Conservation (phyloP, 2,113 vertebrate genomes). For the Brachypodius melanocephalos region DNA sequence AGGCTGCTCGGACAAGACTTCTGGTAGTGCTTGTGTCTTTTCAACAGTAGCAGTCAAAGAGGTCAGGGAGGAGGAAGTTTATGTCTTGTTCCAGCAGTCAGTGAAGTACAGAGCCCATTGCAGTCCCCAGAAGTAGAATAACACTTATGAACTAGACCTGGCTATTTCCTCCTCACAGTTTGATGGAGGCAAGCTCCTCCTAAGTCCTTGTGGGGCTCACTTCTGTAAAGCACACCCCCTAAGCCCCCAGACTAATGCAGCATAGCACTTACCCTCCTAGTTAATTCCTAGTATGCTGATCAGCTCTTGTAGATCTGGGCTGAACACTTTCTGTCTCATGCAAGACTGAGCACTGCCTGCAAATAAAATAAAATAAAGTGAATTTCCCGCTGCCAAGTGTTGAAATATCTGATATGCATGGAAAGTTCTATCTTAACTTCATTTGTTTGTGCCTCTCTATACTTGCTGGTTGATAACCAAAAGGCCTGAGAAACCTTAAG, state of each 20-base stretch:
- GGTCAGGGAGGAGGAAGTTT: neutral
- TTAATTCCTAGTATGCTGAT: slow-evolving; percentile 15
- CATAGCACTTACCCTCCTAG: neutral
- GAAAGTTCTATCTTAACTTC: neutral
- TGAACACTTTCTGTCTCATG: neutral
- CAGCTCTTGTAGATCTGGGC: neutral
- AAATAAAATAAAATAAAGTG: neutral
- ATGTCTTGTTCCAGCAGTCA: neutral
- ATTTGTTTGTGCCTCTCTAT: neutral
- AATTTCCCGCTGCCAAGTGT: neutral
- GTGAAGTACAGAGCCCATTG: neutral
- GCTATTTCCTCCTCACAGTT: neutral
- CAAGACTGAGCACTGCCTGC: neutral
- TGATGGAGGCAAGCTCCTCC: neutral
- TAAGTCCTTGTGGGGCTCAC: neutral
- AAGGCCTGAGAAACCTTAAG: slow-evolving; percentile 39
- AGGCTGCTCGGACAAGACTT: neutral
- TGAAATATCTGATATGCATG: neutral
- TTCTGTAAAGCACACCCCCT: neutral
- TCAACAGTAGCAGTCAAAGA: neutral
- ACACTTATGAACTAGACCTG: neutral
- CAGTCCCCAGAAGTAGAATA: neutral
- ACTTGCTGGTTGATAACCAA: neutral
- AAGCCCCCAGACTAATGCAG: neutral
- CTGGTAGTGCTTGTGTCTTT: neutral